Evolutionary conservation across 2,113 vertebrate species (phyloP).

Genomic region (Apteryx mantelli): DNA sequence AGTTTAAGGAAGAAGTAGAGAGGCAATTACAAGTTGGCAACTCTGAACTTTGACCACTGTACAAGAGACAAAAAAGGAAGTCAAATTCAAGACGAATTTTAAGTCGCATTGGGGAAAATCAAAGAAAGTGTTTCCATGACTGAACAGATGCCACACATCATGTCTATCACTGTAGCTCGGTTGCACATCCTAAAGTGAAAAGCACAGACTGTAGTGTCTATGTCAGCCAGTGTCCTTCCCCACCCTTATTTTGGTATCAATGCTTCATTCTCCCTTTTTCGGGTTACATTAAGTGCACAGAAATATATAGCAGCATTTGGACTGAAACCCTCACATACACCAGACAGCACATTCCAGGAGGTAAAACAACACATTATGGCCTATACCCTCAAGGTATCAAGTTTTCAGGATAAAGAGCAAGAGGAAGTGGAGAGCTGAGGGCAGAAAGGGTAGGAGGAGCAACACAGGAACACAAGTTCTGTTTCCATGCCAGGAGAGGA

Average conservation of each 20-base stretch:
- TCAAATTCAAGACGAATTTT: slow-evolving; percentile 52
- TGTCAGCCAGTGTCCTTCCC: slow-evolving; percentile 64
- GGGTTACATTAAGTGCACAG: slow-evolving; percentile 87
- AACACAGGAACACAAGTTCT: slow-evolving; percentile 64
- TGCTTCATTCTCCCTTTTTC: slow-evolving; percentile 80
- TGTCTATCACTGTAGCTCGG: slow-evolving; percentile 62
- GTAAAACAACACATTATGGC: slow-evolving; percentile 79
- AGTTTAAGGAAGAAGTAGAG: slow-evolving; percentile 48
- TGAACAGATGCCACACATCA: slow-evolving; percentile 35
- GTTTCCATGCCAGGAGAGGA: slow-evolving; percentile 78
- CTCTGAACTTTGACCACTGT: slow-evolving; percentile 59
- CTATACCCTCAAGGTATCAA: slow-evolving; percentile 80
- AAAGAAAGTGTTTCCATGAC: slow-evolving; percentile 64
- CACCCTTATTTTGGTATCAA: slow-evolving; percentile 77
- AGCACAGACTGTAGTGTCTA: slow-evolving; percentile 59
- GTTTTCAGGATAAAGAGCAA: slow-evolving; percentile 83
- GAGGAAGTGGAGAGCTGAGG: slow-evolving; percentile 73
- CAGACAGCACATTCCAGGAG: slow-evolving; percentile 81
- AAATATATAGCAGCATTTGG: slow-evolving; percentile 87
- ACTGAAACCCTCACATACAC: slow-evolving; percentile 83
- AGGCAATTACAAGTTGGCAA: slow-evolving; percentile 56
- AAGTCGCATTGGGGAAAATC: slow-evolving; percentile 40
- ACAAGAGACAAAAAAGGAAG: slow-evolving; percentile 61
- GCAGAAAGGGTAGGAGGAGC: slow-evolving; percentile 71
- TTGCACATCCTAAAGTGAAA: slow-evolving; percentile 70